These are phyloP conservation scores for Macrostomum cliftonense DNA, from an alignment of 2,888 invertebrate species.

Conservation along the genomic window DNA sequence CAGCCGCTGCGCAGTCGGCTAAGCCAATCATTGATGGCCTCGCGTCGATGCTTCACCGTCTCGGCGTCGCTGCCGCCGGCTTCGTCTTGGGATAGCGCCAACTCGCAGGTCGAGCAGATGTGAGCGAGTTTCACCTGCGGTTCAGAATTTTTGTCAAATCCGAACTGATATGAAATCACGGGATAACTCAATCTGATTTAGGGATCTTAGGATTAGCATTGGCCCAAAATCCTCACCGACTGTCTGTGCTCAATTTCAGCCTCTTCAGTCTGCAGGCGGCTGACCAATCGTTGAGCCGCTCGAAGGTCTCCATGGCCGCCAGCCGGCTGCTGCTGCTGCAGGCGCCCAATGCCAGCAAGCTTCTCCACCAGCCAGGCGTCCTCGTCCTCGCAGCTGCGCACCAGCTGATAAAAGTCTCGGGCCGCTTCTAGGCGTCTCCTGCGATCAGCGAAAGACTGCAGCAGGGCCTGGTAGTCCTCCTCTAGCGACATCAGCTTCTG, in stretches of 20 bases:
- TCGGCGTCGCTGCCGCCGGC: not conserved
- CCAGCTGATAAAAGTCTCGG: constrained; percentile 74
- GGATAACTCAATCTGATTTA: too few species aligned
- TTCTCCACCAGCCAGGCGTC: constrained; percentile 90
- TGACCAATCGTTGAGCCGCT: constrained; percentile 50
- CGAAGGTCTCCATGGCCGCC: constrained; percentile 77
- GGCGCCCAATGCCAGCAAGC: constrained; percentile 54
- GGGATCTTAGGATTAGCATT: too few species aligned
- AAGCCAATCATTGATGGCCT: constrained; percentile 3
- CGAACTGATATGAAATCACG: too few species aligned
- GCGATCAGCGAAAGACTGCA: constrained; percentile 54
- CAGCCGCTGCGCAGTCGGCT: constrained; percentile 3
- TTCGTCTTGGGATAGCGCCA: not conserved
- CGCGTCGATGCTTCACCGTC: too few species aligned
- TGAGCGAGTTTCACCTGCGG: constrained; percentile 42
- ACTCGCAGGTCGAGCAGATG: constrained; percentile 35
- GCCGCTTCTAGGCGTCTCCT: constrained; percentile 72
- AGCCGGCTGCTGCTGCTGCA: constrained; percentile 50
- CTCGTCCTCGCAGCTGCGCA: constrained; percentile 90
- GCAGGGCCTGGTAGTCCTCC: constrained; percentile 27
- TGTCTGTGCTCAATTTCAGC: constrained; percentile 3
- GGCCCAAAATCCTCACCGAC: constrained; percentile 11
- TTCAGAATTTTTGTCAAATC: too few species aligned
- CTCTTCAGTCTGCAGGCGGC: too few species aligned
- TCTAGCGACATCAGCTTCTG: not conserved